Base-by-base conservation (phyloP, 2,797 vertebrate species). In the Phalanger gymnotis region DNA sequence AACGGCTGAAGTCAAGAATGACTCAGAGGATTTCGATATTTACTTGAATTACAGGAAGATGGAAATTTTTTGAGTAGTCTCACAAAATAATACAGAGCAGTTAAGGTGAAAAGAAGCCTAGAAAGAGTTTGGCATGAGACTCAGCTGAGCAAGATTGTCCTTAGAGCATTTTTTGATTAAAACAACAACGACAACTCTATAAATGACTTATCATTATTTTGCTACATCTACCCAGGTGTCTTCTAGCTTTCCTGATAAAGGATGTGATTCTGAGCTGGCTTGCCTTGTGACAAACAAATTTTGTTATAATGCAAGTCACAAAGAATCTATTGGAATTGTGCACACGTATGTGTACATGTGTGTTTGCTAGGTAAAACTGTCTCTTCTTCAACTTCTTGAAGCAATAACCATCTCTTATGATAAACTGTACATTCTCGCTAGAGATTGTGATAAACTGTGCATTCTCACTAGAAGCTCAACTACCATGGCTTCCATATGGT, bases 401-500 rank as follows among this genome's bases (percentile, higher is more conserved):
- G 94, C 90, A 31, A 90, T 54, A 92, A 53, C 40, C 40, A 91
- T 91, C 25, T 92, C 66, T 94, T 66, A n/a, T 2, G 54, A 92
- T 34, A 92, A 94, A 90, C 53, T 3, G 87, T 13, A 54, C 91
- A 57, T 92, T 90, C 94, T 96, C 52, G 58, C 92, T 94, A 16
- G 53, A 96, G 54, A 54, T 54, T 54, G 54, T 54, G 54, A 92
- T 31, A 92, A 94, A 90, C 54, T 4, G 89, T 12, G 53, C 91
- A 57, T 92, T 90, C 94, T 96, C 54, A 73, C 92, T 94, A 16
- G 51, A 96, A 94, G 94, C 55, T 56, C 53, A 10, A 16, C 92
- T 89, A 93, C 54, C 87, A 4, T 4, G 56, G 92, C 73, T 95
- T 94, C 97, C 96, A 97, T 96, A 96, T 96, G 96, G 96, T 90